Conservation (phyloP, 2,888 invertebrate genomes). For the Thalpophila matura region DNA sequence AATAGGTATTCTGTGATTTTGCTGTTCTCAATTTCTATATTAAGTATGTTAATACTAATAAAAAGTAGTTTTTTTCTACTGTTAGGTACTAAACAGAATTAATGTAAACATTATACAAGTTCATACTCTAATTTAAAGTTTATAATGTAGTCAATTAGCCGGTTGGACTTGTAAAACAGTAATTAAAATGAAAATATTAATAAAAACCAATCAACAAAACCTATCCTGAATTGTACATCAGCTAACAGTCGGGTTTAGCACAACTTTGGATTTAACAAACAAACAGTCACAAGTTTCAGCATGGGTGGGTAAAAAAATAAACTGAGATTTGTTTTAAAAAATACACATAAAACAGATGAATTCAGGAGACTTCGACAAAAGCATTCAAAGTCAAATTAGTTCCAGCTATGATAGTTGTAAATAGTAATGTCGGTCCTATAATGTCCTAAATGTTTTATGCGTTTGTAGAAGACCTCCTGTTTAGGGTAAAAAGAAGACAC, state of each 20-base stretch:
- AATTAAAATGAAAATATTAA: background rate
- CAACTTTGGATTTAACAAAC: conserved; percentile 42
- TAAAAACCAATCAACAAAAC: conserved; percentile 14
- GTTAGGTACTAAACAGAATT: background rate
- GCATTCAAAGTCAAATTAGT: background rate
- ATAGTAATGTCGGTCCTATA: conserved; percentile 1
- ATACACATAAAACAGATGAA: conserved; percentile 15
- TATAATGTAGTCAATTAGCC: no score
- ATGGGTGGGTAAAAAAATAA: conserved; percentile 1
- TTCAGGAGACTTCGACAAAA: conserved; percentile 25
- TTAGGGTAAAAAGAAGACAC: background rate
- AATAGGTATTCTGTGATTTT: background rate
- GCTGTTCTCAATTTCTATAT: background rate
- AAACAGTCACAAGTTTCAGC: conserved; percentile 29
- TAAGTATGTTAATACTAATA: background rate
- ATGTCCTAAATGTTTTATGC: background rate
- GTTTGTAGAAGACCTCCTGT: conserved; percentile 27
- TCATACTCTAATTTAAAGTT: background rate
- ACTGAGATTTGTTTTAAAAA: conserved; percentile 6
- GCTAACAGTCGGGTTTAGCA: conserved; percentile 43
- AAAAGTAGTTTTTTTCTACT: background rate
- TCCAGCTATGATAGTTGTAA: no score
- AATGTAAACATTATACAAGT: background rate
- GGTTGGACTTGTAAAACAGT: background rate
- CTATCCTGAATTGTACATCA: conserved; percentile 12